A percentile compares a stretch with the other conserved stretches of the same genome.
These are phyloP conservation scores for Odocoileus virginianus DNA, from an alignment of 2,113 vertebrate species.

Conservation along the genomic window DNA sequence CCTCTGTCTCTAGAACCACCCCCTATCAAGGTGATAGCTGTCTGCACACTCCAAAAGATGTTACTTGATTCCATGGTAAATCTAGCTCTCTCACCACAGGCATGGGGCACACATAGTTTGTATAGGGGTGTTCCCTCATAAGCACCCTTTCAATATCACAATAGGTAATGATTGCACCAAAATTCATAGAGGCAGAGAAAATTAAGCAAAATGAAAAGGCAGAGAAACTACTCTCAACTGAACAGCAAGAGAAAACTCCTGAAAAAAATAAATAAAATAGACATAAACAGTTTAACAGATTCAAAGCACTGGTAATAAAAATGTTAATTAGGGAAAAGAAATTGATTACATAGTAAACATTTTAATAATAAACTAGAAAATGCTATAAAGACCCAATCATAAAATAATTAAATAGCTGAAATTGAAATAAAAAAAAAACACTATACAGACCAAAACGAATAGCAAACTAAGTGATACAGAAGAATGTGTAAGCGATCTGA, in stretches of 20 bases:
- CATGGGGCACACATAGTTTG: accelerated
- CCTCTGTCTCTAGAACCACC: too few relatives aligned
- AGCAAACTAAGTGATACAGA: not conserved
- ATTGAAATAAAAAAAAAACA: not conserved
- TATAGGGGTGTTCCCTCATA: not conserved
- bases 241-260: not conserved
- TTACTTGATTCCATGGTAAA: not conserved
- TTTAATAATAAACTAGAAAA: not conserved
- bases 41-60: not conserved
- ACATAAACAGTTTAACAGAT: not conserved
- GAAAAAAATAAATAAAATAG: not conserved
- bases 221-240: not conserved
- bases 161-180: not conserved
- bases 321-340: not conserved
- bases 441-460: not conserved
- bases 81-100: not conserved
- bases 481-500: not conserved
- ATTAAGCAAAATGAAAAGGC: not conserved
- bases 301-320: not conserved
- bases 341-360: not conserved
- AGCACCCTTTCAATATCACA: not conserved
- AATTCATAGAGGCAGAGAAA: not conserved
- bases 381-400: not conserved
- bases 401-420: not conserved
- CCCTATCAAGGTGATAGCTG: not conserved